Percentiles rank a stretch among this genome's conserved stretches.
Evolutionary conservation across 2,113 vertebrate genomes (phyloP).

Genomic region (Colossoma macropomum): DNA sequence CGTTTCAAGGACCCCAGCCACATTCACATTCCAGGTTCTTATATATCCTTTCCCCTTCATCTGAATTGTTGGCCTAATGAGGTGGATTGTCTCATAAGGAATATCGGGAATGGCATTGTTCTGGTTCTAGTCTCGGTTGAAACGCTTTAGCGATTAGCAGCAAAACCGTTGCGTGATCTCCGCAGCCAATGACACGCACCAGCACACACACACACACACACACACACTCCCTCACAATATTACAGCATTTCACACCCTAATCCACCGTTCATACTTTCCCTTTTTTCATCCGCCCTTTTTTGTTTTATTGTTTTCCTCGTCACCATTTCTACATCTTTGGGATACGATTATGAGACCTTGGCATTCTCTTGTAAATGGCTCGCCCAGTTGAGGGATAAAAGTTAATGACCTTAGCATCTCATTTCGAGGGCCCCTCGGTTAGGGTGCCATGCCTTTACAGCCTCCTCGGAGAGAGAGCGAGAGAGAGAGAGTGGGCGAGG

Average conservation of each 20-base stretch:
- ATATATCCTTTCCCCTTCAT: not conserved
- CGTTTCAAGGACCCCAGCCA: slow-evolving; percentile 8
- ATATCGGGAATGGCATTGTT: slow-evolving; percentile 27
- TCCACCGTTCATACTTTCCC: not conserved
- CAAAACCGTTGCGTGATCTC: not conserved
- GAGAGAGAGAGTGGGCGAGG: slow-evolving; percentile 26
- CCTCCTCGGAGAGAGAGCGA: slow-evolving; percentile 46
- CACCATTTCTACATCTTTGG: slow-evolving; percentile 28
- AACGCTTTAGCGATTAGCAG: slow-evolving; percentile 12
- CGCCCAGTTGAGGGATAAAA: slow-evolving; percentile 69
- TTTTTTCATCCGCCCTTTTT: slow-evolving; percentile 26
- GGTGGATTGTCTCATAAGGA: slow-evolving; percentile 2
- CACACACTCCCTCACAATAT: not conserved
- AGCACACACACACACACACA: not conserved
- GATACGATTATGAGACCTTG: slow-evolving; percentile 48
- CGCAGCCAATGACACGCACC: not conserved
- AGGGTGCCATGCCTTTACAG: slow-evolving; percentile 62
- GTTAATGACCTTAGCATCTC: slow-evolving; percentile 75
- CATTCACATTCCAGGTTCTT: not conserved
- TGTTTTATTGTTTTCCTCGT: slow-evolving; percentile 36
- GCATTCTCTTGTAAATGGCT: slow-evolving; percentile 62
- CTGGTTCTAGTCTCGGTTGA: slow-evolving; percentile 28
- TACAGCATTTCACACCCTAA: slow-evolving; percentile 1
- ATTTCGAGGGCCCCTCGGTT: slow-evolving; percentile 65
- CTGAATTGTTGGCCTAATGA: slow-evolving; percentile 15